Conservation (phyloP, 2,113 vertebrate genomes). For the Semnopithecus entellus region DNA sequence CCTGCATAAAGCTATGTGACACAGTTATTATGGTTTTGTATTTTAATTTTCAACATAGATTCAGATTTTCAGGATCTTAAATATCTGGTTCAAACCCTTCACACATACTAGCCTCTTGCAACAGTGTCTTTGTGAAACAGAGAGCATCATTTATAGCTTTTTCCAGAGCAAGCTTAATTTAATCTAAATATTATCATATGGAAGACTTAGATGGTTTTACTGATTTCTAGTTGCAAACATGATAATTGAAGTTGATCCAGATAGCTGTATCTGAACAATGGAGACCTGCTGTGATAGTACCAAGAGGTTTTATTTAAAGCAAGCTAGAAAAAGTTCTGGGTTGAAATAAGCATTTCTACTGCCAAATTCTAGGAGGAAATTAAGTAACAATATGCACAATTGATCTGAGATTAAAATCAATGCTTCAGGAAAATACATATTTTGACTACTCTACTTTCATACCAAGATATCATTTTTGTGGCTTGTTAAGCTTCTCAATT, state of each 20-base stretch:
- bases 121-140: not conserved
- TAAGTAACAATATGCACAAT: not conserved
- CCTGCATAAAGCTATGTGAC: too few species aligned
- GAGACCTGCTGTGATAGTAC: not conserved
- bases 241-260: not conserved
- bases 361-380: conserved; percentile 51
- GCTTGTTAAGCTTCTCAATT: not conserved
- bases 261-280: not conserved
- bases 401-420: conserved; percentile 36
- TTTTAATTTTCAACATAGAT: not conserved
- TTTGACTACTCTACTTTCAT: not conserved
- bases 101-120: not conserved
- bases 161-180: not conserved
- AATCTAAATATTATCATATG: not conserved
- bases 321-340: conserved; percentile 11
- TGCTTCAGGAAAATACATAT: not conserved
- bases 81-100: not conserved
- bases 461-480: not conserved
- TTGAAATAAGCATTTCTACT: not conserved
- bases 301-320: conserved; percentile 5
- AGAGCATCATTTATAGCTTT: not conserved
- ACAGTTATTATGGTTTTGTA: not conserved
- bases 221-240: not conserved
- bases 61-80: not conserved
- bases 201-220: not conserved